Evolutionary conservation across 1,140 invertebrate genomes (phyloP).

Genomic region (Drosophila subpulchrella): DNA sequence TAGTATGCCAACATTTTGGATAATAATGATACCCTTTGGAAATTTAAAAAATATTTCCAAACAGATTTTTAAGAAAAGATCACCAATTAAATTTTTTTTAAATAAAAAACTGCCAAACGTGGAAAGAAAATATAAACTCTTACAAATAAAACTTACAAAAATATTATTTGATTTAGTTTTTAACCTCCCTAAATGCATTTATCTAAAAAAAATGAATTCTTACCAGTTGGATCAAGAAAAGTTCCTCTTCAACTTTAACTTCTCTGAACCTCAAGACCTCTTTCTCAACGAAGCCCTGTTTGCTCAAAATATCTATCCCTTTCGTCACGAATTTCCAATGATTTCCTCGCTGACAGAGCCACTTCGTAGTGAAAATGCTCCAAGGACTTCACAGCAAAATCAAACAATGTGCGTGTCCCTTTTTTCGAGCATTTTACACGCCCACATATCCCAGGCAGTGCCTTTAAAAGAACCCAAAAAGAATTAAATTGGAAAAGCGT

Average conservation of each 20-base stretch:
- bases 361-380: slow-evolving; percentile 44
- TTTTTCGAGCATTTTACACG: slow-evolving; percentile 50
- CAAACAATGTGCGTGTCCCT: slow-evolving; percentile 51
- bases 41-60: no score
- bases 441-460: slow-evolving; percentile 39
- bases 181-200: no score
- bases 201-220: no score
- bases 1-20: no score
- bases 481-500: slow-evolving; percentile 49
- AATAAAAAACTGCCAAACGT: no score
- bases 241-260: background rate
- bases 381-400: slow-evolving; percentile 18
- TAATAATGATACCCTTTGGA: no score
- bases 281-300: background rate
- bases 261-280: background rate
- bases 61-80: no score
- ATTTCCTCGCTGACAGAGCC: slow-evolving; percentile 17
- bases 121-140: no score
- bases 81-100: no score
- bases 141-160: no score
- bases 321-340: slow-evolving; percentile 27
- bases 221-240: background rate
- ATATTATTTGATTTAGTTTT: no score
- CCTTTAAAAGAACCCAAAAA: slow-evolving; percentile 38
- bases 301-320: background rate